A percentile compares a stretch with the other conserved stretches of the same genome.
These are phyloP conservation scores for Ophraella communa DNA, from an alignment of 2,888 invertebrate species.

Conservation along the genomic window DNA sequence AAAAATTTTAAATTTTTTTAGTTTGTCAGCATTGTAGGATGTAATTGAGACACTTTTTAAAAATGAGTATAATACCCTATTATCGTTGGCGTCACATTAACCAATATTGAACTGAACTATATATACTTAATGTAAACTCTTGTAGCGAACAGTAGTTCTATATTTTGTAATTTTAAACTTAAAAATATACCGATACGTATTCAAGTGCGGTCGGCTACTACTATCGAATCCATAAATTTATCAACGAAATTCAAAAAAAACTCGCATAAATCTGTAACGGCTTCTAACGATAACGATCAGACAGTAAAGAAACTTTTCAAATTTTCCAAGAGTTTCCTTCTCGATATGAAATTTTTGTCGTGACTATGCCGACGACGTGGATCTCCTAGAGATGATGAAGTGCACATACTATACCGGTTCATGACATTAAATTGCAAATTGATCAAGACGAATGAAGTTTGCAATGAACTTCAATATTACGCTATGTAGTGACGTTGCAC, in stretches of 20 bases:
- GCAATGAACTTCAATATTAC: conserved; percentile 37
- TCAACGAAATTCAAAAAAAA: conserved; percentile 23
- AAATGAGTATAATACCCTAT: too few species aligned
- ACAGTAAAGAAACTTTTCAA: conserved; percentile 16
- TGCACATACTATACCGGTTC: conserved; percentile 45
- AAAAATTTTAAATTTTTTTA: too few species aligned
- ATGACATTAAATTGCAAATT: conserved; percentile 55
- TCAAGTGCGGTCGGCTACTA: conserved; percentile 6
- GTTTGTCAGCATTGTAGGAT: too few species aligned
- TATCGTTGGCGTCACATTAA: too few species aligned
- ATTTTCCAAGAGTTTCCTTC: not conserved
- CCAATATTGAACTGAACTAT: too few species aligned
- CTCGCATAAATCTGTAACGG: conserved; percentile 18
- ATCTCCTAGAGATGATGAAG: conserved; percentile 32
- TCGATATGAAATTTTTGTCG: conserved; percentile 28
- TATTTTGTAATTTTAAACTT: too few species aligned
- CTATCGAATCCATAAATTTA: conserved; percentile 24
- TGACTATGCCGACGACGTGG: conserved; percentile 1
- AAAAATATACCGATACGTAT: too few species aligned
- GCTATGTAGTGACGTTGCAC: not conserved
- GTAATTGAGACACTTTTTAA: too few species aligned
- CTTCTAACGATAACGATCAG: conserved; percentile 16
- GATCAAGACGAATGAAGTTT: conserved; percentile 56
- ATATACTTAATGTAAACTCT: too few species aligned
- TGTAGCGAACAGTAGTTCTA: too few species aligned